Evolutionary conservation across 2,113 vertebrate species (phyloP).

Genomic region (Alligator sinensis): DNA sequence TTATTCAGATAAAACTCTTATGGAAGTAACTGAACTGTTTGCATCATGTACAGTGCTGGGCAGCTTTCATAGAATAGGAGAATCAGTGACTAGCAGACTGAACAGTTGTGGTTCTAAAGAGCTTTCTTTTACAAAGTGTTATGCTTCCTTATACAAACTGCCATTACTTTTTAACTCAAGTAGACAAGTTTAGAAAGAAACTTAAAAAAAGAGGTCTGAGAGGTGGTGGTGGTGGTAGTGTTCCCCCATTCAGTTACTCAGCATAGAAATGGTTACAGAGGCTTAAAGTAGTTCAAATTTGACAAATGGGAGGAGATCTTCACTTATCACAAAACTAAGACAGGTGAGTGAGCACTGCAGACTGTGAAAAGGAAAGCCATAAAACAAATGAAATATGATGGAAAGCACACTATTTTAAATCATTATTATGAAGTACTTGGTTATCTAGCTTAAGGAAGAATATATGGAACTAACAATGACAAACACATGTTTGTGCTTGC

Average conservation of each 20-base stretch:
- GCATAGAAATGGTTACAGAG: not conserved
- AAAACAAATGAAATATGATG: not conserved
- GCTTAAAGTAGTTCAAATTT: not conserved
- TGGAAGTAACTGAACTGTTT: not conserved
- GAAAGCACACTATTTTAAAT: not conserved
- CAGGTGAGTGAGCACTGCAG: not conserved
- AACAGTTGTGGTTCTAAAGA: not conserved
- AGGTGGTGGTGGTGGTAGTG: not conserved
- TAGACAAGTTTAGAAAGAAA: not conserved
- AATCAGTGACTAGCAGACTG: not conserved
- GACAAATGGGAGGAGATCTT: not conserved
- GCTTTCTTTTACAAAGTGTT: not conserved
- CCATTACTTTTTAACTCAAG: not conserved
- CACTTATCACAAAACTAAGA: not conserved
- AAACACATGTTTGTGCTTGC: rapidly evolving
- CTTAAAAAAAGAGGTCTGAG: not conserved
- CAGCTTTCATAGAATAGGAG: not conserved
- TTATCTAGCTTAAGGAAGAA: not conserved
- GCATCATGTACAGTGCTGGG: not conserved
- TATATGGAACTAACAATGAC: not conserved
- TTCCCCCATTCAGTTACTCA: not conserved
- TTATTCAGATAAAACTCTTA: not conserved
- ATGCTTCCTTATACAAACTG: not conserved
- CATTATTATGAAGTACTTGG: not conserved
- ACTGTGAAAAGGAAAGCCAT: not conserved